A percentile compares a stretch with the other conserved stretches of the same genome.
Conservation (phyloP, 2,113 vertebrate species). For the Phrynocephalus versicolor region DNA sequence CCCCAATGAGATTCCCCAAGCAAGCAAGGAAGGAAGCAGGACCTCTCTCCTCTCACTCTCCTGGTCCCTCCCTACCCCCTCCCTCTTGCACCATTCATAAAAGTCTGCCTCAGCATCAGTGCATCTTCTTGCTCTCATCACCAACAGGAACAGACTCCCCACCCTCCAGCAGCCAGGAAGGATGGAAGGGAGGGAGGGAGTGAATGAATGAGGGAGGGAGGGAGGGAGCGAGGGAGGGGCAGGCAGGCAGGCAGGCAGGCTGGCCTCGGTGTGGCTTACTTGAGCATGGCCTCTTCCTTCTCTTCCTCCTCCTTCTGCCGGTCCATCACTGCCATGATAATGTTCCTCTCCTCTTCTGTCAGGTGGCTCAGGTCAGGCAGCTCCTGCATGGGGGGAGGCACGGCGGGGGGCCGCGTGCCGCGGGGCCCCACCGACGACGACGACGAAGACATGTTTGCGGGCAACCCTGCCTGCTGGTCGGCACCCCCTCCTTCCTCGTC, state of each 20-base stretch:
- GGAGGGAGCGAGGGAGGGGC: conserved; percentile 54
- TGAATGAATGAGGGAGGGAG: neutral
- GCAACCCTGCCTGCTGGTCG: conserved; percentile 47
- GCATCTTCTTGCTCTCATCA: conserved; percentile 34
- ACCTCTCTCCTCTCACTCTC: neutral
- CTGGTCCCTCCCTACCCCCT: neutral
- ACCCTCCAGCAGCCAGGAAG: conserved; percentile 40
- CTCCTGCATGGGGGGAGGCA: conserved; percentile 91
- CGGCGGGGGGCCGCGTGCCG: conserved; percentile 92
- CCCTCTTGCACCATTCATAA: conserved; percentile 23
- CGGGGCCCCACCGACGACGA: conserved; percentile 90
- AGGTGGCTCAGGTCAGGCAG: conserved; percentile 98
- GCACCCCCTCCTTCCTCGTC: conserved; percentile 47
- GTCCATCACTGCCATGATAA: conserved; percentile 98
- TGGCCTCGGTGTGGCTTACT: conserved; percentile 82
- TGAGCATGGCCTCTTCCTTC: conserved; percentile 98
- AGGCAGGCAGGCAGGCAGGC: neutral
- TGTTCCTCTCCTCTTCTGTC: conserved; percentile 96
- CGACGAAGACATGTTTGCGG: conserved; percentile 82
- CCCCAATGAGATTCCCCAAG: too few relatives aligned
- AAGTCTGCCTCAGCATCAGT: conserved; percentile 20
- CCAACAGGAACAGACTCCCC: conserved; percentile 33
- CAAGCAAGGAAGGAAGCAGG: too few relatives aligned
- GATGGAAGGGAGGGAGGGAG: conserved; percentile 42
- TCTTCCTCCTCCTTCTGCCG: conserved; percentile 97